Base-by-base conservation (phyloP, 2,797 vertebrate species). In the Fistularia commersonii region DNA sequence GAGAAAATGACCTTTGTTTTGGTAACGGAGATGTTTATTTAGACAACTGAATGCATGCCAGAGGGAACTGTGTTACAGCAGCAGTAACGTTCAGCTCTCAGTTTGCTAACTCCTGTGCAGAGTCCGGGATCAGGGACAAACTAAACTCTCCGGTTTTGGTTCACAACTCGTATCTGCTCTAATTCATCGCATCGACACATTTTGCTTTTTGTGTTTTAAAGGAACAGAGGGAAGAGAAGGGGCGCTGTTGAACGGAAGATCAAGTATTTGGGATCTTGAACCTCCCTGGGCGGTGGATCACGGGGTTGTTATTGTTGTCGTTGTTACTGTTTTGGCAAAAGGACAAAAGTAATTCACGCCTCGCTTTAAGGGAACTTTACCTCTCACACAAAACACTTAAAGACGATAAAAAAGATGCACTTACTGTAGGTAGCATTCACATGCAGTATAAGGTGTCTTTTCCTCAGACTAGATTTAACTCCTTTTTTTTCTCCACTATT, bases 61-160 rank as follows among this genome's bases (percentile, higher is more conserved):
- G 93, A 93, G 92, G 88, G 90, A 95, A 92, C 92, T 89, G 94
- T 93, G 79, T 78, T 95, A 97, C 94, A 97, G 92, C 92, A 93
- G 92, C 88, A 83, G 81, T 91, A 91, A 90, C 81, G 74, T 72
- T 66, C 80, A 88, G 90, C 91, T 89, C 83, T 91, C 86, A 82
- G 89, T 87, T 90, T 89, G 86, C 88, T 76, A 85, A 80, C 82
- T 88, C 89, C 85, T 69, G 77, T 55, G 63, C 74, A 77, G 69
- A 74, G 69, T 69, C 66, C 52, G 15, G 11, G 53, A 64, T 51
- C 84, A 83, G 86, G 85, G 90, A 79, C 61, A 86, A 64, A 66
- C 42, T 49, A 51, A 74, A 74, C 63, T 34, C 8, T 8, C 10
- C 35, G 6, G 35, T 64, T 65, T 56, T 38, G 82, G 83, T 79